Percentiles rank a stretch among this genome's conserved stretches.
Evolutionary conservation across 2,113 vertebrate species (phyloP).

Genomic region (Laterallus jamaicensis): DNA sequence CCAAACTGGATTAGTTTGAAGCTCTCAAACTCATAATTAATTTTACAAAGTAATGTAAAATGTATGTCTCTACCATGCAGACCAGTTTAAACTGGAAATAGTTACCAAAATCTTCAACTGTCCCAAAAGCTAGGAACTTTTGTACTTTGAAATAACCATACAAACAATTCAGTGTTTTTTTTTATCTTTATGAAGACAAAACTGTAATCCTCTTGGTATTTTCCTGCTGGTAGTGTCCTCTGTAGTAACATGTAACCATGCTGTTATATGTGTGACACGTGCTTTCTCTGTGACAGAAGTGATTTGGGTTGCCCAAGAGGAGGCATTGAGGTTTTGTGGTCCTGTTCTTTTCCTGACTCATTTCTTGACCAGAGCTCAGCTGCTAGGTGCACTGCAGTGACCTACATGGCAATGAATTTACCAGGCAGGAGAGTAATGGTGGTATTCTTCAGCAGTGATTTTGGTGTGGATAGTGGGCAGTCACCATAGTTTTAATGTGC

Average conservation of each 20-base stretch:
- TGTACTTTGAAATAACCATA: neutral
- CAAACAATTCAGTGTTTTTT: neutral
- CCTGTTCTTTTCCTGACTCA: rapidly evolving
- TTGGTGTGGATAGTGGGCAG: neutral
- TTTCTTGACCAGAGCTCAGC: neutral
- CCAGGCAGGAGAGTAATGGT: neutral
- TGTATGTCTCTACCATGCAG: neutral
- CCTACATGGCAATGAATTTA: neutral
- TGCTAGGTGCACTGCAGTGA: neutral
- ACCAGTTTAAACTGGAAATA: neutral
- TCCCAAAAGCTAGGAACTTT: neutral
- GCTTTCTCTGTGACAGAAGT: neutral
- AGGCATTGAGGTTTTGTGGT: neutral
- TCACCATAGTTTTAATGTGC: neutral
- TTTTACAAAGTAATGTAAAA: neutral
- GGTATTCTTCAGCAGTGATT: neutral
- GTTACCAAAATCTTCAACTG: neutral
- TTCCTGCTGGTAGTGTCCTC: neutral
- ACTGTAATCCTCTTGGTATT: neutral
- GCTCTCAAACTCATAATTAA: neutral
- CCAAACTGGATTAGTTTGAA: neutral
- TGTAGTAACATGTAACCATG: rapidly evolving
- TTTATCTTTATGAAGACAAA: neutral
- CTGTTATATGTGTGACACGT: neutral
- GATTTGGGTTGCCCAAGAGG: neutral